These are phyloP conservation scores for Sphaerophoria rueppellii DNA, from an alignment of 2,888 invertebrate species.

Conservation along the genomic window DNA sequence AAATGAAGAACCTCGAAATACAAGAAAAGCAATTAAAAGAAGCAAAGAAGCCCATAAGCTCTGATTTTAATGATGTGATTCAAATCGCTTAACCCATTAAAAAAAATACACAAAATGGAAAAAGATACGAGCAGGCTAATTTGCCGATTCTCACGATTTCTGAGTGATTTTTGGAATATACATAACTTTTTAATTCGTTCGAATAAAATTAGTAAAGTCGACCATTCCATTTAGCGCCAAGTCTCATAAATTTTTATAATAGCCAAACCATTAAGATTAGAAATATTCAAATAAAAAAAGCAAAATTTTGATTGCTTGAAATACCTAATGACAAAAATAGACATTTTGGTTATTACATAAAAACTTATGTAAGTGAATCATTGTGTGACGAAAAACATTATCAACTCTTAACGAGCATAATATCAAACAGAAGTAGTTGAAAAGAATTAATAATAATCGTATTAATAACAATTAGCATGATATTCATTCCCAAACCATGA, in stretches of 20 bases:
- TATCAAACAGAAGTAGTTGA: neutral
- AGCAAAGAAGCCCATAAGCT: neutral
- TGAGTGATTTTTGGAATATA: too few relatives aligned
- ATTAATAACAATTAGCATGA: constrained; percentile 32
- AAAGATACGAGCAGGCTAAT: too few relatives aligned
- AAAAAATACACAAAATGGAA: constrained; percentile 12
- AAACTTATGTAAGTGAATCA: neutral
- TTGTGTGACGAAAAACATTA: constrained; percentile 7
- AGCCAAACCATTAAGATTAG: constrained; percentile 3
- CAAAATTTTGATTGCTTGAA: neutral
- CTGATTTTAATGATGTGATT: constrained; percentile 18
- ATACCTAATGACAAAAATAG: neutral
- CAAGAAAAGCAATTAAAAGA: neutral
- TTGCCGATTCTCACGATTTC: constrained; percentile 12
- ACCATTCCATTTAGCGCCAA: neutral
- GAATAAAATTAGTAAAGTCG: too few relatives aligned
- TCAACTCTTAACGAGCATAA: constrained; percentile 8
- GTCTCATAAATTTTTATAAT: constrained; percentile 20
- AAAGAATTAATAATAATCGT: constrained; percentile 12
- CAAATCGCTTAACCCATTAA: constrained; percentile 13
- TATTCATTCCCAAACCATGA: constrained; percentile 31
- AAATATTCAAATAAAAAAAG: constrained; percentile 6
- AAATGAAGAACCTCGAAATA: neutral
- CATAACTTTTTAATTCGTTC: too few relatives aligned
- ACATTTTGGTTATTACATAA: neutral